phyloP scores from a whole-genome alignment of 53 echinoderm and acorn worm species.

The Patiria pectinifera region DNA sequence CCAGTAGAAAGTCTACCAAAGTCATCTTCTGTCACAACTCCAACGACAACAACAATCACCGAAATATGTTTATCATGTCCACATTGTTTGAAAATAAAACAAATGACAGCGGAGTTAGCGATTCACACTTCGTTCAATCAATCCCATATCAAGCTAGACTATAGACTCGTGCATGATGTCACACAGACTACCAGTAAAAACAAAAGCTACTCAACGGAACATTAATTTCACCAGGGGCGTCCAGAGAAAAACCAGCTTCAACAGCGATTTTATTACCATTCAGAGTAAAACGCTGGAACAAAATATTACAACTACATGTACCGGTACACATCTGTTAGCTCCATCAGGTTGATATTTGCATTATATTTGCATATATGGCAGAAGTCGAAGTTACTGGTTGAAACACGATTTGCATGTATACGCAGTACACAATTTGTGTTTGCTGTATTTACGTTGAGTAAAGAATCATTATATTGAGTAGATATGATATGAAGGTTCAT shows the following conservation, averaged over 20 bases:
- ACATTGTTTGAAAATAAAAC: background rate
- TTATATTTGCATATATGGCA: constrained; percentile 29
- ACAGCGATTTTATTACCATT: background rate
- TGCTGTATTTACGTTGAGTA: background rate
- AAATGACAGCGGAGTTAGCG: background rate
- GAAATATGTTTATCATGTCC: background rate
- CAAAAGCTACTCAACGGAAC: constrained; percentile 12
- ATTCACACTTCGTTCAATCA: no score
- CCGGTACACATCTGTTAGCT: constrained; percentile 53
- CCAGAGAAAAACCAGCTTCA: background rate
- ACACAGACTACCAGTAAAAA: constrained; percentile 28
- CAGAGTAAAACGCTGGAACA: background rate
- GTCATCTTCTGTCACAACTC: constrained; percentile 21
- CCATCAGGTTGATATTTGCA: constrained; percentile 50
- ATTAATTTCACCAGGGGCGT: constrained; percentile 8
- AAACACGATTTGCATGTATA: background rate
- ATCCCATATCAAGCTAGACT: background rate
- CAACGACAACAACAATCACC: background rate
- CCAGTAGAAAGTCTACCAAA: constrained; percentile 56
- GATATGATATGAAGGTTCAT: background rate
- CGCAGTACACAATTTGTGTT: background rate
- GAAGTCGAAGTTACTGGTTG: background rate
- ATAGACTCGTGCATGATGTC: background rate
- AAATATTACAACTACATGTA: background rate
- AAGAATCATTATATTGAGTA: background rate